Conservation (phyloP, 2,888 invertebrate genomes). For the Latheticus oryzae region DNA sequence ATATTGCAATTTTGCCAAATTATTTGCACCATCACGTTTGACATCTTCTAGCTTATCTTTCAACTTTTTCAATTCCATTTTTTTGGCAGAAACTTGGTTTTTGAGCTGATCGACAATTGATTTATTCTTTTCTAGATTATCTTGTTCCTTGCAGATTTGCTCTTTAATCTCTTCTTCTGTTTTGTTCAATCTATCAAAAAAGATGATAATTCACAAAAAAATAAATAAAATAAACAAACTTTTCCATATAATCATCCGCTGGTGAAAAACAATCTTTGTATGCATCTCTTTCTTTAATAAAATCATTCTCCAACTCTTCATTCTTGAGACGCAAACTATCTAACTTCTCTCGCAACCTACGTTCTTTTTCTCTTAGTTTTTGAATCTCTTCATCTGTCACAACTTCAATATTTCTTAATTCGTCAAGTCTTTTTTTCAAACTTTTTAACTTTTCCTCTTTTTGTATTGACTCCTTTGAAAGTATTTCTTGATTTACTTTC, state of each 20-base stretch:
- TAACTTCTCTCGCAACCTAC: conserved; percentile 1
- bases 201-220: no score
- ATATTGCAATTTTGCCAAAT: conserved; percentile 3
- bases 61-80: not conserved
- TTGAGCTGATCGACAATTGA: no score
- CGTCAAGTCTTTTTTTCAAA: conserved; percentile 8
- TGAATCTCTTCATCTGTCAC: conserved; percentile 8
- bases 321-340: not conserved
- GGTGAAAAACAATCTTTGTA: no score
- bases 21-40: not conserved
- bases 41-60: not conserved
- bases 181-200: no score
- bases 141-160: no score
- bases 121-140: no score
- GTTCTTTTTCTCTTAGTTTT: not conserved
- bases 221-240: no score
- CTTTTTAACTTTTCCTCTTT: conserved; percentile 1
- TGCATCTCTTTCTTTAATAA: no score
- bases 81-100: no score
- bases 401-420: conserved; percentile 4
- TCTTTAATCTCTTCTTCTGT: no score
- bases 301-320: not conserved
- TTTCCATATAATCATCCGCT: no score
- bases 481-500: not conserved
- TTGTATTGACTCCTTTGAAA: conserved; percentile 8